A percentile compares a stretch with the other conserved stretches of the same genome.
These are phyloP conservation scores for Blastobasis lacticolella DNA, from an alignment of 2,888 invertebrate species.

Conservation along the genomic window DNA sequence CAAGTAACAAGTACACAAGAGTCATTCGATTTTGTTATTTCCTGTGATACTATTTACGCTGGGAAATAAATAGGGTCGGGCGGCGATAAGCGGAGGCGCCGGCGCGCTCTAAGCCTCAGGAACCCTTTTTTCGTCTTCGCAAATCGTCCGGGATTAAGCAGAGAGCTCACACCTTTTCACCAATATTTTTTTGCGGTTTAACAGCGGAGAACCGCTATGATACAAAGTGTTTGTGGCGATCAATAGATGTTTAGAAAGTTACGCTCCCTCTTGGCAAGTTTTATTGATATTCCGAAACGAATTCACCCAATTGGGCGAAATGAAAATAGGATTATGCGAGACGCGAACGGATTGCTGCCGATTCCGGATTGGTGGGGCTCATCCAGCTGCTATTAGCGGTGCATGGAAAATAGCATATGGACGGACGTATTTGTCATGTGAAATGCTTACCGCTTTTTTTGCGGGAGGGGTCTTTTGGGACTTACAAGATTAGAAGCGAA, in stretches of 20 bases:
- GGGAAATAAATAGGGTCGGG: slow-evolving; percentile 53
- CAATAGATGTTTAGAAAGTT: slow-evolving; percentile 44
- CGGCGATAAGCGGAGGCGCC: slow-evolving; percentile 48
- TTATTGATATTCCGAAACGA: slow-evolving; percentile 24
- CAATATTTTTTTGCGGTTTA: slow-evolving; percentile 63
- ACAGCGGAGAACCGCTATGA: slow-evolving; percentile 48
- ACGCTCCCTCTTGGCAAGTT: slow-evolving; percentile 31
- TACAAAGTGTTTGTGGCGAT: slow-evolving; percentile 53
- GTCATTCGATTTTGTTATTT: slow-evolving; percentile 36
- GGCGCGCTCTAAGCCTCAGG: slow-evolving; percentile 42
- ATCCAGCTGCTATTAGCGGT: no score
- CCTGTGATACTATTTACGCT: slow-evolving; percentile 42
- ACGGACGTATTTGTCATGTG: no score
- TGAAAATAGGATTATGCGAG: slow-evolving; percentile 4
- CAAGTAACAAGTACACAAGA: slow-evolving; percentile 2
- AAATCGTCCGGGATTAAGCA: slow-evolving; percentile 69
- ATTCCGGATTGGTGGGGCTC: neutral
- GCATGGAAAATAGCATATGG: no score
- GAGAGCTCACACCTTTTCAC: slow-evolving; percentile 63
- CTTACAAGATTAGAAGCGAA: no score
- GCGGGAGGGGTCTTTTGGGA: no score
- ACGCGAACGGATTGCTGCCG: neutral
- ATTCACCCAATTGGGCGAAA: slow-evolving; percentile 2
- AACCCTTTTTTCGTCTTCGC: slow-evolving; percentile 69
- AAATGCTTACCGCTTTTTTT: no score